Base-by-base conservation (phyloP, 2,888 invertebrate species). In the Xanthorhoe spadicearia region DNA sequence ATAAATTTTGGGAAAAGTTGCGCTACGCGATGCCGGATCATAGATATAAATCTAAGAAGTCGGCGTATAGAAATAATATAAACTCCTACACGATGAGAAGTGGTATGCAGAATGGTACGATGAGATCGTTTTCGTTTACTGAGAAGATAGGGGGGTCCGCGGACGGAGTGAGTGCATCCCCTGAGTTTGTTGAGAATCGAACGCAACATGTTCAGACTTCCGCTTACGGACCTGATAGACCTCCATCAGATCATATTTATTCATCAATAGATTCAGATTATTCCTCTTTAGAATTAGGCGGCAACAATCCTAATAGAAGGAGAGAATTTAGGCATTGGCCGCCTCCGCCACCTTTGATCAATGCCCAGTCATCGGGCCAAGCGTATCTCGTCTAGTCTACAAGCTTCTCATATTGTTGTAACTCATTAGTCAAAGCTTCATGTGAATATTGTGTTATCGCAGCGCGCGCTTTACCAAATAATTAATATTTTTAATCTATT, bases 1-100 rank as follows among this genome's bases (percentile, higher is more conserved):
- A 96, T 79, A 95, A 97, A 83, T 99, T 99, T 93, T 98, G 98
- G 98, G 97, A 98, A 83, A 96, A 97, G 82, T 92, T 99, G 72
- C 95, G 97, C 73, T 98, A 97, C 85, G 96, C 97, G 68, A 96
- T 98, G 95, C 98, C 98, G 32, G 96, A 96, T 80, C 95, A 95
- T 74, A 94, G 86, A 75, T 83, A 80, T 75, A 90, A 87, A 80
- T 80, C 84, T 38, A 90, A 91, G 80, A 84, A 89, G n/a, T 83
- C 90, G 71, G 94, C 96, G 78, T 97, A 97, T 80, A 94, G 96
- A 77, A 94, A 96, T 75, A 96, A 96, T 83, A 97, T 97, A 81
- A 97, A 97, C 89, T 97, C 97, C 75, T 97, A 97, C 87, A 96
- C 97, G 32, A 94, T 97, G 86, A 96, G 96, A 80, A 89, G 89